Evolutionary conservation across 2,797 vertebrate genomes (phyloP), one percentile per base, ranked within the genome.

Genomic region (Heteromormyrus szaboi): DNA sequence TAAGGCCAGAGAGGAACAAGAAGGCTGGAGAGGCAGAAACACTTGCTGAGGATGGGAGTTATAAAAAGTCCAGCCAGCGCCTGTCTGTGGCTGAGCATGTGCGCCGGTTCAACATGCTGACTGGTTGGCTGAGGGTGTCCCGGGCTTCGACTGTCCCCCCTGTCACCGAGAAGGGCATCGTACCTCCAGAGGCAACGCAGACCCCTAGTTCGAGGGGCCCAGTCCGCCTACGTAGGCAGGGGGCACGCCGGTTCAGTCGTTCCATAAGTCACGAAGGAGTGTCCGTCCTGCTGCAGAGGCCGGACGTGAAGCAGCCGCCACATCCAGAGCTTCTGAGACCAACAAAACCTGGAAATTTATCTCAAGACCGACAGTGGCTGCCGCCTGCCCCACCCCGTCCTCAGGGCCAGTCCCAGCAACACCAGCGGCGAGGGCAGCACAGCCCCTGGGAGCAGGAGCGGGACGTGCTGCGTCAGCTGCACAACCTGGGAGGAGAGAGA

Each of bases 201-300:
- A 65, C 88, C 14, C 59, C 88, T 19, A 48, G 54, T 85, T 89
- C 54, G 22, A 88, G 88, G 84, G 81, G 89, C 19, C 4, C 85
- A 0, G 88, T 88, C 0, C 88, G 91, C 2, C 91, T 92, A 37
- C 92, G 90, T 29, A 90, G 92, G 37, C 92, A 93, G 84, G 93
- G 91, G 2, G 93, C 93, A 0, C 91, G 93, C 0, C 65, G 92
- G 2, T 95, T 94, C 56, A 92, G 94, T 1, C 93, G 95, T 3
- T 95, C 95, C 0, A 72, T 94, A 19, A 95, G 95, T 83, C 94
- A 95, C 0, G 95, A 95, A 29, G 93, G 93, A 0, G 92, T 93
- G 8, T 54, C 93, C 3, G 91, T 89, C 7, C 81, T 92, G 3
- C 85, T 87, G 68, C 81, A 41, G 48, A 89, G 79, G 81, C 79